These are phyloP conservation scores for Phoeniculus purpureus DNA, from an alignment of 2,797 vertebrate genomes.

Conservation along the genomic window DNA sequence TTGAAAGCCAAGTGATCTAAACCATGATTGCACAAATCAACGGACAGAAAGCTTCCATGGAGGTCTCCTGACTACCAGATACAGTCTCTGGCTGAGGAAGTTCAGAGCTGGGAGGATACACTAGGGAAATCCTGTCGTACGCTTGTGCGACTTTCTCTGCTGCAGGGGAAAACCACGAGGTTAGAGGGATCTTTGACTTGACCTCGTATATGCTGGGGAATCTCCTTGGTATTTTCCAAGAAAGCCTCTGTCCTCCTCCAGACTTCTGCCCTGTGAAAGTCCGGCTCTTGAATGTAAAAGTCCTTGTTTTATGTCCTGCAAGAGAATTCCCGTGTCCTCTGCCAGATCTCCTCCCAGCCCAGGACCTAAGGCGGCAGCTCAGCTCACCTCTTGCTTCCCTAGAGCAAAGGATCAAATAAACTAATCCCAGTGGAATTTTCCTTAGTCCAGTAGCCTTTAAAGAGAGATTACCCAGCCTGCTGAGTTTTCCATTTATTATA, in stretches of 20 bases:
- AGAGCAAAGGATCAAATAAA: background rate
- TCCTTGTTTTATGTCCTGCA: background rate
- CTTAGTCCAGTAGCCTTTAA: background rate
- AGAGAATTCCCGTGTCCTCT: background rate
- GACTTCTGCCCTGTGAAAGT: background rate
- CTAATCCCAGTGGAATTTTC: background rate
- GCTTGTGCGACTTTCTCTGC: background rate
- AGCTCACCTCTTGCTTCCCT: background rate
- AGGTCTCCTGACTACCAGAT: conserved; percentile 9
- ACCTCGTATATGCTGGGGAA: background rate
- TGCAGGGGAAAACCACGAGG: background rate
- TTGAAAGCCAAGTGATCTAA: conserved; percentile 32
- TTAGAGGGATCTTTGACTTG: conserved; percentile 11
- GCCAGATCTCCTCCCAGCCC: background rate
- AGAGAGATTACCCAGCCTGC: background rate
- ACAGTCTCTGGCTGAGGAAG: conserved; percentile 30
- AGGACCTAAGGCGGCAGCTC: background rate
- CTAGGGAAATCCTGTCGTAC: conserved; percentile 22
- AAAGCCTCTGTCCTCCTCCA: background rate
- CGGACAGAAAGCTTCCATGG: background rate
- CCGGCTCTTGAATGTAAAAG: background rate
- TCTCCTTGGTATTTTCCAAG: conserved; percentile 6
- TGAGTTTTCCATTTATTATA: background rate
- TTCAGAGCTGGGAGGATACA: conserved; percentile 56
- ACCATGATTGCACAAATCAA: conserved; percentile 30